Evolutionary conservation across 2,113 vertebrate species (phyloP).

Genomic region (Atractosteus spatula): DNA sequence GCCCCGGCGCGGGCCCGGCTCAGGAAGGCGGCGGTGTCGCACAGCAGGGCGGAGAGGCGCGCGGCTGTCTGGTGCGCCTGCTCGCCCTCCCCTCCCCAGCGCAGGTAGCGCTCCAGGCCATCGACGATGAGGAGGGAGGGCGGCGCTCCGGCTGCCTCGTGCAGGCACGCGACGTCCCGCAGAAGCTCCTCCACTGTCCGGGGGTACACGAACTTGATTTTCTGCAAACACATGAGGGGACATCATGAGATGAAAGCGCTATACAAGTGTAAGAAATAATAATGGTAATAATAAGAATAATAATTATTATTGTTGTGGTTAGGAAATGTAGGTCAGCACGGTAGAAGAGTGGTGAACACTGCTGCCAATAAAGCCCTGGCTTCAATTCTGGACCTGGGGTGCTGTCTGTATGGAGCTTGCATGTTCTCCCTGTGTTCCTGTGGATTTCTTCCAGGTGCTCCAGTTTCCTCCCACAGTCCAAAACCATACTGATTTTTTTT

Average conservation of each 20-base stretch:
- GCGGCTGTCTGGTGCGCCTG: constrained; percentile 41
- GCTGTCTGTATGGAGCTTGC: too few relatives aligned
- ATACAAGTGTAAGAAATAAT: background rate
- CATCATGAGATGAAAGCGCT: too few relatives aligned
- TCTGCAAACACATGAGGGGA: constrained; percentile 40
- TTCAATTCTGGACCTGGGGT: too few relatives aligned
- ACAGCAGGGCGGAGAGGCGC: constrained; percentile 55
- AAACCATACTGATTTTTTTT: too few relatives aligned
- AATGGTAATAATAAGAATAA: background rate
- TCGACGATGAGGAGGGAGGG: constrained; percentile 64
- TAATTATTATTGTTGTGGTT: too few relatives aligned
- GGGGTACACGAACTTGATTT: constrained; percentile 65
- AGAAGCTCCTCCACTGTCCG: constrained; percentile 56
- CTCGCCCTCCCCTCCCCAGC: constrained; percentile 12
- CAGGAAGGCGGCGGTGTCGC: constrained; percentile 61
- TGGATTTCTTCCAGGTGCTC: too few relatives aligned
- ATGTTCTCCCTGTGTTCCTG: too few relatives aligned
- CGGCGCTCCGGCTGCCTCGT: constrained; percentile 44
- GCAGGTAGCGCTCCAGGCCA: constrained; percentile 53
- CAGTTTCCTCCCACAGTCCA: too few relatives aligned
- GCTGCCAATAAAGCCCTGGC: too few relatives aligned
- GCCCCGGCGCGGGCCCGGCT: constrained; percentile 11
- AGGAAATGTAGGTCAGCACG: too few relatives aligned
- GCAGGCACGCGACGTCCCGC: constrained; percentile 59
- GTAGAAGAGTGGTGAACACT: too few relatives aligned